These are phyloP conservation scores for Cochlearius cochlearius DNA, from an alignment of 2,113 vertebrate genomes.

Conservation along the genomic window DNA sequence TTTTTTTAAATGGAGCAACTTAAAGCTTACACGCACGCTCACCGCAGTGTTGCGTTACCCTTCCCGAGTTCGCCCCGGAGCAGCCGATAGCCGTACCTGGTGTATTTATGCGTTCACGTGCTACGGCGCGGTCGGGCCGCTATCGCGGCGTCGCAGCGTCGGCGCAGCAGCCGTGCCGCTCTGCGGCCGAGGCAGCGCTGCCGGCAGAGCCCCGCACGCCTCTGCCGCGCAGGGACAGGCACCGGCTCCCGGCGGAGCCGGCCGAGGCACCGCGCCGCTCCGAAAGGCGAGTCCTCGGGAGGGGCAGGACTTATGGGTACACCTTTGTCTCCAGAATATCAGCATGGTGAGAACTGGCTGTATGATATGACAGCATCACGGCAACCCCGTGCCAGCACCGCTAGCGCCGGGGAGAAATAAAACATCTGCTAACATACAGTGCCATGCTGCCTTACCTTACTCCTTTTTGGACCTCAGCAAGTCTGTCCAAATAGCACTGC, in stretches of 20 bases:
- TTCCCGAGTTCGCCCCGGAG: neutral
- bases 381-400: neutral
- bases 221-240: rapidly evolving
- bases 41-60: neutral
- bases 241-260: rapidly evolving
- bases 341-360: neutral
- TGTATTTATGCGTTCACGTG: neutral
- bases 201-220: rapidly evolving
- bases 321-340: neutral
- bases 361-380: rapidly evolving
- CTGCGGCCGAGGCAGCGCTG: neutral
- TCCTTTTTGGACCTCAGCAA: neutral
- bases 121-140: rapidly evolving
- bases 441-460: neutral
- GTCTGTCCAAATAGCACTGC: neutral
- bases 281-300: neutral
- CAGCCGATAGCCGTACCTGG: rapidly evolving
- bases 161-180: rapidly evolving
- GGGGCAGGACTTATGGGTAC: neutral
- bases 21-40: neutral
- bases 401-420: neutral
- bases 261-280: neutral
- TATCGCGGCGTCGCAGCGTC: neutral
- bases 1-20: neutral
- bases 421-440: neutral